Base-by-base conservation (phyloP, 1,140 invertebrate genomes). In the Geopemphigus sp. region DNA sequence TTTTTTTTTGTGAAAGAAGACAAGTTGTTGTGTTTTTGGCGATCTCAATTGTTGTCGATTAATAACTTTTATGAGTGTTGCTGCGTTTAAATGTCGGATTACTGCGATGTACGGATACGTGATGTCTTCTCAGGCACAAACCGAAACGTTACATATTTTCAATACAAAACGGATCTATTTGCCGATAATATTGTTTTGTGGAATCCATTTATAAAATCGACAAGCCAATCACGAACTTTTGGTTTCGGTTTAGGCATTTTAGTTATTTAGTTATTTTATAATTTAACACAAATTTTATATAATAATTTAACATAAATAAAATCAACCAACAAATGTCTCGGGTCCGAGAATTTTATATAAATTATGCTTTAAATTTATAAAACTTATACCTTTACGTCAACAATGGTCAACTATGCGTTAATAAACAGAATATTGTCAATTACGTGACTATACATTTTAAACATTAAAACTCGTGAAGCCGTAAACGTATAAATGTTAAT, bases 61-160 rank as follows among this genome's bases (percentile, higher is more conserved):
- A 22, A 68, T 12, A 68, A 3, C n/a, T n/a, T 47, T 14, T 1
- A 68, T 47, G 64, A 24, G n/a, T 68, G 45, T 68, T 68, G 39
- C 64, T 68, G 64, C 47, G 47, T 68, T 68, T 22, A 68, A 15
- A 24, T 68, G 39, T 68, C 47, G 64, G 47, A 68, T 68, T 14
- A 68, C 64, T 15, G 39, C 47, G 15, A 68, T n/a, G n/a, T n/a
- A n/a, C n/a, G n/a, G n/a, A n/a, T n/a, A n/a, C n/a, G n/a, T n/a
- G n/a, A 47, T 47, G n/a, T 47, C 24, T 47, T 68, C 64, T 68
- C 64, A 68, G 64, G n/a, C n/a, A 47, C n/a, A 47, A 47, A 45
- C 24, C 14, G 19, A 45, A 22, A 66, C 45, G 39, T 66, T 32
- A 66, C 32, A 66, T 47, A 66, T 66, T 66, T 66, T 66, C 64